Evolutionary conservation across 2,797 vertebrate genomes (phyloP).

Genomic region (Enoplosus armatus): DNA sequence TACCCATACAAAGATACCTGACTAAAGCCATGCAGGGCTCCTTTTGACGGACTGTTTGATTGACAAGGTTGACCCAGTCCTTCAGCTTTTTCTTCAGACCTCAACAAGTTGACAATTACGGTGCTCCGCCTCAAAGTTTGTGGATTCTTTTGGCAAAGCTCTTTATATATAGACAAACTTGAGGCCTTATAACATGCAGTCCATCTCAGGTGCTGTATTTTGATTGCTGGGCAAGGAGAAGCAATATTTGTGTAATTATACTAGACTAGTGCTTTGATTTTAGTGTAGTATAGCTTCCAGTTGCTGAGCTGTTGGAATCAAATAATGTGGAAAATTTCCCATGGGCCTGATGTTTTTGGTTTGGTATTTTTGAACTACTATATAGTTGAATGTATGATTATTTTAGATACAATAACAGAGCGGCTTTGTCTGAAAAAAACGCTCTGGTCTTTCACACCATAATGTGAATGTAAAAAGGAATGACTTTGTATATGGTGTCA

Average conservation of each 20-base stretch:
- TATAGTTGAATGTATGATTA: not conserved
- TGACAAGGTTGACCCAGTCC: slow-evolving; percentile 59
- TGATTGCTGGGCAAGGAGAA: slow-evolving; percentile 10
- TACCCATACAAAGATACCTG: slow-evolving; percentile 51
- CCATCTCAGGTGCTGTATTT: slow-evolving; percentile 16
- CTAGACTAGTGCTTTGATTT: slow-evolving; percentile 13
- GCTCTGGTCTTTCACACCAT: not conserved
- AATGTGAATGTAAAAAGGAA: slow-evolving; percentile 25
- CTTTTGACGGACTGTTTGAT: slow-evolving; percentile 55
- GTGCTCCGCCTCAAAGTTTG: slow-evolving; percentile 3
- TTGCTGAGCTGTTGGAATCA: slow-evolving; percentile 7
- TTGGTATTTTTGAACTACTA: slow-evolving; percentile 17
- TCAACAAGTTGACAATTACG: slow-evolving; percentile 37
- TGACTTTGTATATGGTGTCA: slow-evolving; percentile 44
- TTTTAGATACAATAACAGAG: slow-evolving; percentile 15
- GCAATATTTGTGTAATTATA: slow-evolving; percentile 18
- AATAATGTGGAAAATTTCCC: slow-evolving; percentile 26
- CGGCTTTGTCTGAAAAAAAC: slow-evolving; percentile 15
- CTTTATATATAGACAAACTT: slow-evolving; percentile 2
- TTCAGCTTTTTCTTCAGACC: slow-evolving; percentile 37
- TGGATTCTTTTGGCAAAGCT: slow-evolving; percentile 1
- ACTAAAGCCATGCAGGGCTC: slow-evolving; percentile 37
- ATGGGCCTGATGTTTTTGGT: not conserved
- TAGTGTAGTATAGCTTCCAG: not conserved
- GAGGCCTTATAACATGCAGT: not conserved